Evolutionary conservation across 2,888 invertebrate genomes (phyloP).

Genomic region (Drosophila quinaria): DNA sequence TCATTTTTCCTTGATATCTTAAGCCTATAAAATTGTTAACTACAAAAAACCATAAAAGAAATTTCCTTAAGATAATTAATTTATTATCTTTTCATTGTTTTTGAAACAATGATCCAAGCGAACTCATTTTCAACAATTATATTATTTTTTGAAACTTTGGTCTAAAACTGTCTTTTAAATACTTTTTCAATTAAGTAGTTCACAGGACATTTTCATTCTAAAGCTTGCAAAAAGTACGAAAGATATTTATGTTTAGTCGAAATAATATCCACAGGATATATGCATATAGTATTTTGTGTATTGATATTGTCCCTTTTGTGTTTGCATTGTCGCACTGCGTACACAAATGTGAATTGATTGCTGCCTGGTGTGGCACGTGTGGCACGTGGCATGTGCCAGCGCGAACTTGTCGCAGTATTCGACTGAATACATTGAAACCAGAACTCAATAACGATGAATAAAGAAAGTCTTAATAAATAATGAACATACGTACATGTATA

Average conservation of each 20-base stretch:
- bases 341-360: conserved; percentile 33
- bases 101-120: no score
- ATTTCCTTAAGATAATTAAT: no score
- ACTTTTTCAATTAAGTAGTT: not conserved
- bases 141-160: not conserved
- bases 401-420: conserved; percentile 11
- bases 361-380: conserved; percentile 18
- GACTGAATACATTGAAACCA: conserved; percentile 9
- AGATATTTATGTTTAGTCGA: not conserved
- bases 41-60: no score
- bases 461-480: not conserved
- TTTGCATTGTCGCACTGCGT: conserved; percentile 24
- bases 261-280: not conserved
- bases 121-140: no score
- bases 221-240: not conserved
- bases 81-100: no score
- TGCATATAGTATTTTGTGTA: not conserved
- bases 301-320: conserved; percentile 6
- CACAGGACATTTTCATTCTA: not conserved
- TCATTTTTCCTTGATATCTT: no score
- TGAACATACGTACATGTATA: not conserved
- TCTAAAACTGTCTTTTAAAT: not conserved
- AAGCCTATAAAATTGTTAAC: no score
- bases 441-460: not conserved
- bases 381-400: conserved; percentile 10